Evolutionary conservation across 2,797 vertebrate species (phyloP).

Genomic region (Pangasius mekongensis): DNA sequence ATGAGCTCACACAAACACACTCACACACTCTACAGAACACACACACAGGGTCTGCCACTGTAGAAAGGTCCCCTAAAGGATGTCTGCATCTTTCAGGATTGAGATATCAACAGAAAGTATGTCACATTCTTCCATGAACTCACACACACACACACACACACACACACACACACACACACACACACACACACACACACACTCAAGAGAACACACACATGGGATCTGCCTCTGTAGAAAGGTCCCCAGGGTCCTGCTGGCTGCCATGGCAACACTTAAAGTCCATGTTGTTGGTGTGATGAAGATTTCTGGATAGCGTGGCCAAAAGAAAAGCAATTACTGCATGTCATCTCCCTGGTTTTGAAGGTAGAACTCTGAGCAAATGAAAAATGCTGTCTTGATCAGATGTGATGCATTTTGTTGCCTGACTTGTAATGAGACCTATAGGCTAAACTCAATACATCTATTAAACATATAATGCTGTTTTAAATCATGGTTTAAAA

Average conservation of each 20-base stretch:
- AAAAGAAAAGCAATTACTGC: constrained; percentile 32
- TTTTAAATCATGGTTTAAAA: background rate
- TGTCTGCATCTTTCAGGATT: background rate
- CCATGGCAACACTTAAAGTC: constrained; percentile 41
- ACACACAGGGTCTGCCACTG: background rate
- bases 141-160: background rate
- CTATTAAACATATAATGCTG: background rate
- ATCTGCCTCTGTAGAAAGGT: constrained; percentile 12
- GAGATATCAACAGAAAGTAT: background rate
- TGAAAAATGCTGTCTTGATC: background rate
- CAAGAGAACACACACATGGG: constrained; percentile 5
- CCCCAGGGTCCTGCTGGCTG: constrained; percentile 35
- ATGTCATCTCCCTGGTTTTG: background rate
- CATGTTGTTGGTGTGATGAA: constrained; percentile 21
- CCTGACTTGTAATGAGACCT: background rate
- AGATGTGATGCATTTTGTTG: background rate
- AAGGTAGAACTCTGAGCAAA: background rate
- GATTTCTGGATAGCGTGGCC: constrained; percentile 1
- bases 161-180: background rate
- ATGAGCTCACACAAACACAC: background rate
- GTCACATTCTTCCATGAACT: background rate
- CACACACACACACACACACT: background rate
- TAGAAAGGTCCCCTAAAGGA: background rate
- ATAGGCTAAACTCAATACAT: background rate
- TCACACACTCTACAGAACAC: constrained; percentile 4